Conservation (phyloP, 2,797 vertebrate genomes). For the Forpus xanthops region DNA sequence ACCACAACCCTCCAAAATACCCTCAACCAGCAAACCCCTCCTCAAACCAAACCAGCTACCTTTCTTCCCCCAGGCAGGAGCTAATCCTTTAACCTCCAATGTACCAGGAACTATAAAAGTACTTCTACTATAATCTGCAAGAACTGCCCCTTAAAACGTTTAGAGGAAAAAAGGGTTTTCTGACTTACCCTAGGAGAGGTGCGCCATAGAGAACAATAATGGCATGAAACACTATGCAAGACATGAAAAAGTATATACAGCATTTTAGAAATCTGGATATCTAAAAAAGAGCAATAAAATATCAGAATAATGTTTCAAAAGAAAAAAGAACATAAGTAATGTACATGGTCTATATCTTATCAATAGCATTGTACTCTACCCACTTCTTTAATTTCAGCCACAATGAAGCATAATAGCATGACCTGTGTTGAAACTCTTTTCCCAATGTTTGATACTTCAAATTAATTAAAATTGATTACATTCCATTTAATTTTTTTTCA, state of each 20-base stretch:
- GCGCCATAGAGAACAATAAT: constrained; percentile 95
- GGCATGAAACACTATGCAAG: constrained; percentile 89
- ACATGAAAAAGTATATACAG: constrained; percentile 90
- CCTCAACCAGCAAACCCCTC: background rate
- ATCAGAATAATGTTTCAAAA: constrained; percentile 29
- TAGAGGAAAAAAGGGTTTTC: constrained; percentile 32
- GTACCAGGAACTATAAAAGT: background rate
- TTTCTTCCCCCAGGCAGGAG: background rate
- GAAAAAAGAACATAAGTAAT: background rate
- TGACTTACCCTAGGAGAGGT: constrained; percentile 93
- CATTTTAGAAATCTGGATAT: constrained; percentile 87
- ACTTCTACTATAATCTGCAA: constrained; percentile 2
- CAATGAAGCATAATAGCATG: background rate
- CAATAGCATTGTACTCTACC: background rate
- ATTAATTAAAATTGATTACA: background rate
- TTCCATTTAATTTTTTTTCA: background rate
- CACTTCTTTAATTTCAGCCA: background rate
- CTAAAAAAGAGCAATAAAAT: constrained; percentile 76
- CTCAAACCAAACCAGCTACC: background rate
- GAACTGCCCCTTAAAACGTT: background rate
- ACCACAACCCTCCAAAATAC: background rate
- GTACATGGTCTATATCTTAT: background rate
- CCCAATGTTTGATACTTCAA: background rate
- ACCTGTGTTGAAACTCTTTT: background rate
- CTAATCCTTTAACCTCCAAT: background rate